Base-by-base conservation (phyloP, 2,888 invertebrate genomes). In the Malacosoma neustria region DNA sequence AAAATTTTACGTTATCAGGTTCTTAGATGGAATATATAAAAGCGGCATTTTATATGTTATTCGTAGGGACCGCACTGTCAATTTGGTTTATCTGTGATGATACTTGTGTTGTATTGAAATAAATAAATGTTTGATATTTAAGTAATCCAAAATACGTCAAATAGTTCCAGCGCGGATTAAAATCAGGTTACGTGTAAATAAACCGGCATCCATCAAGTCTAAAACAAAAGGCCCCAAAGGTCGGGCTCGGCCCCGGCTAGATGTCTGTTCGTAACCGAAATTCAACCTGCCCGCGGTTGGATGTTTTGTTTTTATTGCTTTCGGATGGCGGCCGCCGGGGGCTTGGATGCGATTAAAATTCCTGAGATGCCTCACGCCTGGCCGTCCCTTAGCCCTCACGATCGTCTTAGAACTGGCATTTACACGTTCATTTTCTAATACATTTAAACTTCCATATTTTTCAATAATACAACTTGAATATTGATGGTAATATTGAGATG, bases 331-430 rank as follows among this genome's bases (percentile, higher is more conserved):
- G 54, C 54, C 58, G 63, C 62, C 69, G 56, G 63, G 57, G 72
- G 70, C 71, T 72, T 72, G 72, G 79, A 72, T 73, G 68, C 85
- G 84, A 85, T 84, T 84, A 85, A 85, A 73, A 85, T 85, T 85
- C 85, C 74, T 68, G 54, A 65, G 72, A 79, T 79, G 69, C 80
- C 80, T 77, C 73, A 72, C 82, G 82, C 79, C 75, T 66, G 6
- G 62, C 67, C 69, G 62, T 59, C 67, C 69, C 67, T 63, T 56
- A 51, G 60, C 61, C n/a, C 29, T 44, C 47, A 45, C 50, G 60
- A 61, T 59, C 55, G 43, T 57, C 60, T 61, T 60, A 73, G 76
- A 74, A 46, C 52, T 47, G 57, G 51, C 59, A 64, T 22, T 22
- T 22, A 22, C 5, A 22, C 22, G 9, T 22, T 22, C 6, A 22